Evolutionary conservation across 1,140 invertebrate species (phyloP).

Genomic region (Drosophila kohkoa): DNA sequence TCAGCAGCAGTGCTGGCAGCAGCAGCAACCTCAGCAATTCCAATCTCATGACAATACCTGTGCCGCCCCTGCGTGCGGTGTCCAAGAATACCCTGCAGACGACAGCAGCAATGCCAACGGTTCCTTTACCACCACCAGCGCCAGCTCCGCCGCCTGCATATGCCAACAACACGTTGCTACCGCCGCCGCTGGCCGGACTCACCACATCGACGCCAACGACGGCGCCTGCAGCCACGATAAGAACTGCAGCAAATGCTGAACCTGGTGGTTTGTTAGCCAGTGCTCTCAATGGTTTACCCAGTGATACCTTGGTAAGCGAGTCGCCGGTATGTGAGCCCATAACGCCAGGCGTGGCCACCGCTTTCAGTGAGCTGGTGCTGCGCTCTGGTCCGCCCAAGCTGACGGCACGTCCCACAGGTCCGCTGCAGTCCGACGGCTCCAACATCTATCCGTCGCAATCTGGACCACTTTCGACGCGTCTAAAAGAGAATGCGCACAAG

Average conservation of each 20-base stretch:
- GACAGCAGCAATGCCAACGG: conserved; percentile 7
- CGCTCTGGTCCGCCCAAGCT: conserved; percentile 83
- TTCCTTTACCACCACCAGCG: not conserved
- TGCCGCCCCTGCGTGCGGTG: conserved; percentile 75
- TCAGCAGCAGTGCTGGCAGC: conserved; percentile 22
- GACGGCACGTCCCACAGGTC: conserved; percentile 82
- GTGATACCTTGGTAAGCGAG: conserved; percentile 44
- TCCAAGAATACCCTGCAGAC: conserved; percentile 65
- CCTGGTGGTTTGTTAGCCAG: conserved; percentile 44
- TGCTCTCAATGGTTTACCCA: conserved; percentile 56
- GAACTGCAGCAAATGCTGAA: conserved; percentile 19
- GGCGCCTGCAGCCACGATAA: not conserved
- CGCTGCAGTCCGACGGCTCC: conserved; percentile 80
- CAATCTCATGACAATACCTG: conserved; percentile 68
- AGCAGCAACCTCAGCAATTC: conserved; percentile 30
- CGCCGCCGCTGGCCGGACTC: conserved; percentile 70
- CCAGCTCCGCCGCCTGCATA: not conserved
- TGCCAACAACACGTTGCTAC: conserved; percentile 24
- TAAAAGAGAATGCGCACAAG: conserved; percentile 85
- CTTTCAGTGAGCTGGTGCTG: conserved; percentile 79
- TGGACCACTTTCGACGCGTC: conserved; percentile 81
- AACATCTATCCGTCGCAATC: conserved; percentile 83
- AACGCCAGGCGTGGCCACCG: conserved; percentile 70
- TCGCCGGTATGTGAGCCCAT: conserved; percentile 49
- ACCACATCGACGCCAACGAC: conserved; percentile 32